A percentile compares a stretch with the other conserved stretches of the same genome.
Evolutionary conservation across 1,140 invertebrate species (phyloP).

Genomic region (Pollicipes pollicipes): DNA sequence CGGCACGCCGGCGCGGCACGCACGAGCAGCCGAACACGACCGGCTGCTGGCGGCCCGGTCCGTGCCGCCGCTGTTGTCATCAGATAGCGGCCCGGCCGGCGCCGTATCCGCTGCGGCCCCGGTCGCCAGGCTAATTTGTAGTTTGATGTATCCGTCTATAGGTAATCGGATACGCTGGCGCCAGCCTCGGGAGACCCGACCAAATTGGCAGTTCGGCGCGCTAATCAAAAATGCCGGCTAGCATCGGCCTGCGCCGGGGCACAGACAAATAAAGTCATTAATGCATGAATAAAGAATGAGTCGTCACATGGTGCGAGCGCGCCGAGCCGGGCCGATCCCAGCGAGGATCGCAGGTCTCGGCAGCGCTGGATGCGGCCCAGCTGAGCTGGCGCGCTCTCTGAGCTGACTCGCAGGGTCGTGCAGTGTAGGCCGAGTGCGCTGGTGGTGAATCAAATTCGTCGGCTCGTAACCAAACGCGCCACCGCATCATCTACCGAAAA

Average conservation of each 20-base stretch:
- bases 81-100: not conserved
- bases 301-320: not conserved
- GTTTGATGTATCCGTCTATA: not conserved
- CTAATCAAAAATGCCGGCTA: not conserved
- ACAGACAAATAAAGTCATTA: conserved; percentile 2
- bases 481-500: too few species aligned
- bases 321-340: too few species aligned
- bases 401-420: too few species aligned
- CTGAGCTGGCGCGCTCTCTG: too few species aligned
- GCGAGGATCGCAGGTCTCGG: too few species aligned
- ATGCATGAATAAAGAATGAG: conserved; percentile 1
- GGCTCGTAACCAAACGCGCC: too few species aligned
- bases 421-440: too few species aligned
- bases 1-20: too few species aligned
- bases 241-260: not conserved
- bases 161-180: not conserved
- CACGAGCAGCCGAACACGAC: too few species aligned
- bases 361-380: too few species aligned
- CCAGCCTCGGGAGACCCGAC: not conserved
- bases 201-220: not conserved
- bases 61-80: not conserved
- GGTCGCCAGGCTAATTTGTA: not conserved
- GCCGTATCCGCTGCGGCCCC: not conserved
- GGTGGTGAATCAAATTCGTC: too few species aligned
- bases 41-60: too few species aligned